Conservation (phyloP, 2,797 vertebrate species). For the Prionace glauca region DNA sequence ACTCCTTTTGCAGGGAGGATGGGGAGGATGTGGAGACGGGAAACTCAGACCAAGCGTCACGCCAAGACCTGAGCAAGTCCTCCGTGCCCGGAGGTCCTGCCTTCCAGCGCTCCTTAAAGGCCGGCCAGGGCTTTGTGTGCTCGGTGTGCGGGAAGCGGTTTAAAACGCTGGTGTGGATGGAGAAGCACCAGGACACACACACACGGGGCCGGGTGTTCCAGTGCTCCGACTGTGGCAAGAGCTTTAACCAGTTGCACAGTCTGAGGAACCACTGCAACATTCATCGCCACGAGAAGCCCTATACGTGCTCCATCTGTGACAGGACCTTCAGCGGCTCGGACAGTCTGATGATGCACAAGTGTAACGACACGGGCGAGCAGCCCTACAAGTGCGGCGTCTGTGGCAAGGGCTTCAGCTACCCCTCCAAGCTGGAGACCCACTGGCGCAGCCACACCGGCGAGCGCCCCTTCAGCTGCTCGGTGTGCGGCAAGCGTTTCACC, state of each 20-base stretch:
- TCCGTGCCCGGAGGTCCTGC: not conserved
- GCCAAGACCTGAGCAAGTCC: not conserved
- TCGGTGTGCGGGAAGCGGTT: not conserved
- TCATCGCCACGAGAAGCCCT: not conserved
- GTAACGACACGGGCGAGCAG: not conserved
- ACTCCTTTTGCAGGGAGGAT: not conserved
- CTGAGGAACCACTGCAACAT: not conserved
- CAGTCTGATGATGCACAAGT: slow-evolving; percentile 32
- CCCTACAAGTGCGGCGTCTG: slow-evolving; percentile 18
- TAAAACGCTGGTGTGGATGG: not conserved
- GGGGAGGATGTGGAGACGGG: not conserved
- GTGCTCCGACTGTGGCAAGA: not conserved
- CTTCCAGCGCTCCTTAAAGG: not conserved
- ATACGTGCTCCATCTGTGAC: slow-evolving; percentile 22
- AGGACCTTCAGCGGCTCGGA: slow-evolving; percentile 24
- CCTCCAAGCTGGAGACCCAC: not conserved
- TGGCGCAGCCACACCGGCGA: not conserved
- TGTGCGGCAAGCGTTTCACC: not conserved
- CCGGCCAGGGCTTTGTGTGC: not conserved
- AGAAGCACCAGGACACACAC: not conserved
- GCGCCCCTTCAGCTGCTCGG: not conserved
- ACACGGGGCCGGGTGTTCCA: not conserved
- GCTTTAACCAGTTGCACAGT: not conserved
- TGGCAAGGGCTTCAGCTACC: not conserved
- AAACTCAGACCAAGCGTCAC: not conserved